These are phyloP conservation scores for Mareca penelope DNA, from an alignment of 2,797 vertebrate species.

Conservation along the genomic window DNA sequence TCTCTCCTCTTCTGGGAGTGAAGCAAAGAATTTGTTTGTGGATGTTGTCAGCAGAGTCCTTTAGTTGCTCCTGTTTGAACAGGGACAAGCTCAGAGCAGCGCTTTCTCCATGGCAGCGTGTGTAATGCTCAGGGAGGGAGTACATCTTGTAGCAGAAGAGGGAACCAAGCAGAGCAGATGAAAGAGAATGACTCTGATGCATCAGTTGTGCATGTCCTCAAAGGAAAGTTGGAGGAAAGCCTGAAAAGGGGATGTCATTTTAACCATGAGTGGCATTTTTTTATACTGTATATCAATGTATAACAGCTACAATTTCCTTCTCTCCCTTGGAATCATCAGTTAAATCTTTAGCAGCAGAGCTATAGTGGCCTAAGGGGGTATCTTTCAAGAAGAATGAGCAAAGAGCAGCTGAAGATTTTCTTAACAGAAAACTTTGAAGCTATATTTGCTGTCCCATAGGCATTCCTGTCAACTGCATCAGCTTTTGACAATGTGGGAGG, in stretches of 20 bases:
- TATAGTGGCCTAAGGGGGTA: constrained; percentile 22
- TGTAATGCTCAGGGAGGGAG: background rate
- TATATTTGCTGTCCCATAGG: constrained; percentile 47
- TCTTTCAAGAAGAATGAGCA: constrained; percentile 53
- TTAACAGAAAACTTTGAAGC: constrained; percentile 54
- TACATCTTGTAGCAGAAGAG: background rate
- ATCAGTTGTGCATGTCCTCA: background rate
- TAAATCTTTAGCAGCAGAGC: constrained; percentile 47
- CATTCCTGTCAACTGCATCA: constrained; percentile 42
- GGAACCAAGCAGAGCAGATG: background rate
- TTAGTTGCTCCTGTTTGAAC: background rate
- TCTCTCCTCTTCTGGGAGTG: background rate
- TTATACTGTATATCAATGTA: background rate
- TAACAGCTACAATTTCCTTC: constrained; percentile 21
- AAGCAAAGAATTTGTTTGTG: background rate
- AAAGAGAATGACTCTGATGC: background rate
- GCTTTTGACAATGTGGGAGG: constrained; percentile 51
- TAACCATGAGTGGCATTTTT: background rate
- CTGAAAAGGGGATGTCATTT: background rate
- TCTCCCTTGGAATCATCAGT: constrained; percentile 28
- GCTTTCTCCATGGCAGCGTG: background rate
- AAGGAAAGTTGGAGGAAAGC: background rate
- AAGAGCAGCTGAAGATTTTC: constrained; percentile 25
- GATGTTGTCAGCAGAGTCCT: background rate
- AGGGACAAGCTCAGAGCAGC: background rate